These are phyloP conservation scores for Meriones psammophilus DNA, from an alignment of 2,797 vertebrate genomes.

Conservation along the genomic window DNA sequence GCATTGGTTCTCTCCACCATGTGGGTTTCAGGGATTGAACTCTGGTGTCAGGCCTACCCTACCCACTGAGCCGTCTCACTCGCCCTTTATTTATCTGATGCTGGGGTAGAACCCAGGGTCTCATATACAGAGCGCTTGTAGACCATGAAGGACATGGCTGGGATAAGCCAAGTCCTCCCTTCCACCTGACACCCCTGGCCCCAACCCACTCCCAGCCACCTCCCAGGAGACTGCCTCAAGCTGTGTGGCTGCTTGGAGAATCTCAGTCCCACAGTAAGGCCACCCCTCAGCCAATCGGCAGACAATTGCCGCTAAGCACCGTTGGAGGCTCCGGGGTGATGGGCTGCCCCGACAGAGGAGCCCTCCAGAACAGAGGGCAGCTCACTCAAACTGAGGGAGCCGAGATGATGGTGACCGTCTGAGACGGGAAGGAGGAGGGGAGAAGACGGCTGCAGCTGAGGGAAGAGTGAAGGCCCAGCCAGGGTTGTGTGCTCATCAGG, in stretches of 20 bases:
- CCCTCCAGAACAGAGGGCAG: background rate
- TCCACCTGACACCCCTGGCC: background rate
- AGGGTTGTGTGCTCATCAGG: background rate
- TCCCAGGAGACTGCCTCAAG: background rate
- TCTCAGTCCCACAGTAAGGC: background rate
- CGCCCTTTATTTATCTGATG: background rate
- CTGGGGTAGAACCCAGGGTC: background rate
- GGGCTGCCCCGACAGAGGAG: background rate
- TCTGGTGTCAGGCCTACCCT: background rate
- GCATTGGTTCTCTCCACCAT: background rate
- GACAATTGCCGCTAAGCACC: too few relatives aligned
- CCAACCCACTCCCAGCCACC: background rate
- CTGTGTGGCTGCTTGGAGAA: background rate
- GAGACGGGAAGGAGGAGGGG: background rate
- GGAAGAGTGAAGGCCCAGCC: background rate
- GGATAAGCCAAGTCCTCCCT: background rate
- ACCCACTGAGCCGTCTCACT: background rate
- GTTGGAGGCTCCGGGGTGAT: background rate
- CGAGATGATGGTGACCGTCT: background rate
- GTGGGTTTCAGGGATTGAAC: background rate
- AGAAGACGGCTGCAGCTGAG: background rate
- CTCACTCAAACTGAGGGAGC: background rate
- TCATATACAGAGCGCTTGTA: background rate
- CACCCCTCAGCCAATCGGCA: background rate
- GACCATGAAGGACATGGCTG: background rate